Evolutionary conservation across 1,140 invertebrate species (phyloP).

Genomic region (Centruroides vittatus): DNA sequence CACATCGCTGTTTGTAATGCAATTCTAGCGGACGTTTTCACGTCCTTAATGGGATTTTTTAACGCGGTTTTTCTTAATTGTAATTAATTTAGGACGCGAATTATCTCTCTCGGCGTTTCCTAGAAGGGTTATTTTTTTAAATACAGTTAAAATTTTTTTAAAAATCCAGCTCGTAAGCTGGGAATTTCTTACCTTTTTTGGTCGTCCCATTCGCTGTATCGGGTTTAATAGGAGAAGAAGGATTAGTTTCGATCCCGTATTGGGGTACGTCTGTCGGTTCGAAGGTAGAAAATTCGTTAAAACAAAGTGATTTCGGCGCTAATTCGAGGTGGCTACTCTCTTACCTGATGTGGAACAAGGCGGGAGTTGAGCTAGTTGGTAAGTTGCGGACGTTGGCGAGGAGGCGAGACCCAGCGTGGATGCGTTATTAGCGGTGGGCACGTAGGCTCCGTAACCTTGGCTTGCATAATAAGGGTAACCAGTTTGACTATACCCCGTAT

Average conservation of each 20-base stretch:
- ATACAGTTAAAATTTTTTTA: too few relatives aligned
- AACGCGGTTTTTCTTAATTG: too few relatives aligned
- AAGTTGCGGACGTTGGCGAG: constrained; percentile 19
- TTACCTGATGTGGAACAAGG: constrained; percentile 21
- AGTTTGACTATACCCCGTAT: constrained; percentile 20
- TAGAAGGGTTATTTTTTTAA: too few relatives aligned
- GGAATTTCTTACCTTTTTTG: constrained; percentile 8
- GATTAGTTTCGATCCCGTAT: constrained; percentile 11
- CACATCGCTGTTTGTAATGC: too few relatives aligned
- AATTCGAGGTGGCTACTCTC: neutral
- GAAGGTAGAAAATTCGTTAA: neutral
- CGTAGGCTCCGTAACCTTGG: constrained; percentile 19
- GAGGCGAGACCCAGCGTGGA: constrained; percentile 20
- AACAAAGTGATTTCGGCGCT: too few relatives aligned
- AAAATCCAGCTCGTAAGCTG: too few relatives aligned
- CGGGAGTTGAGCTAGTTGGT: constrained; percentile 19
- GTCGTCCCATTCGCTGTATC: constrained; percentile 17
- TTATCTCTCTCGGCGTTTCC: too few relatives aligned
- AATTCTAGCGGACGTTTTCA: too few relatives aligned
- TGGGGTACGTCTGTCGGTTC: constrained; percentile 9
- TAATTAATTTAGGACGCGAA: too few relatives aligned
- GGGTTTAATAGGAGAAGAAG: constrained; percentile 14
- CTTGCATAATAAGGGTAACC: constrained; percentile 19
- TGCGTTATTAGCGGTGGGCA: constrained; percentile 16
- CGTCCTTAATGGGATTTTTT: too few relatives aligned